Conservation (phyloP, 1,140 invertebrate genomes). For the Hydropsyche tenuis region DNA sequence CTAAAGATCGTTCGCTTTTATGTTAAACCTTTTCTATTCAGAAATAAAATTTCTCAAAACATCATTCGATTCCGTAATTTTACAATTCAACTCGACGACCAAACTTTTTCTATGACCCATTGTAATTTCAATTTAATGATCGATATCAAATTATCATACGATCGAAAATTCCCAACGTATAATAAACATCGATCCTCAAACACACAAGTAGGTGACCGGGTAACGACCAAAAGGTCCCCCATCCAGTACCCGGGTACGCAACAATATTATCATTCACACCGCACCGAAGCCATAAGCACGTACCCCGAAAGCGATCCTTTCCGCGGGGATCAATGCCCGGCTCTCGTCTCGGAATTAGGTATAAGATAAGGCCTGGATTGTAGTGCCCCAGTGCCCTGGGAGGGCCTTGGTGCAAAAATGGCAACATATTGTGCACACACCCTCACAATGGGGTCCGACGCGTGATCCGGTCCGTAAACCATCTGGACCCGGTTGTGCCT, state of each 20-base stretch:
- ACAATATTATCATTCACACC: too few species aligned
- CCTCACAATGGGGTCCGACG: slow-evolving; percentile 33
- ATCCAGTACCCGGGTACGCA: background rate
- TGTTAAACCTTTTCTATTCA: too few species aligned
- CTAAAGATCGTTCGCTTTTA: too few species aligned
- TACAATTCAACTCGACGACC: too few species aligned
- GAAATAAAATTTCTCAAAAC: too few species aligned
- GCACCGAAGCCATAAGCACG: too few species aligned
- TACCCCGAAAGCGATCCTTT: background rate
- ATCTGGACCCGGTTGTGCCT: slow-evolving; percentile 36
- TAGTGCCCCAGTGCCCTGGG: slow-evolving; percentile 12
- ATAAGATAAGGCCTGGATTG: slow-evolving; percentile 42
- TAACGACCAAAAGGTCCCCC: background rate
- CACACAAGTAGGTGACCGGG: background rate
- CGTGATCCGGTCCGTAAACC: slow-evolving; percentile 46
- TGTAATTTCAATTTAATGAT: too few species aligned
- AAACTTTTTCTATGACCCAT: too few species aligned
- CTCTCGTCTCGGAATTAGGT: slow-evolving; percentile 6
- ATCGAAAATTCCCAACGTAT: too few species aligned
- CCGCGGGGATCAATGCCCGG: background rate
- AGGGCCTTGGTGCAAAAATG: slow-evolving; percentile 31
- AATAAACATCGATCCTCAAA: too few species aligned
- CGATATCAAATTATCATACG: too few species aligned
- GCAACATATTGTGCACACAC: slow-evolving; percentile 44
- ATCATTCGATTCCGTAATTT: too few species aligned